A percentile compares a stretch with the other conserved stretches of the same genome.
phyloP scores from a whole-genome alignment of 2,888 invertebrate genomes.

The Thalpophila matura region DNA sequence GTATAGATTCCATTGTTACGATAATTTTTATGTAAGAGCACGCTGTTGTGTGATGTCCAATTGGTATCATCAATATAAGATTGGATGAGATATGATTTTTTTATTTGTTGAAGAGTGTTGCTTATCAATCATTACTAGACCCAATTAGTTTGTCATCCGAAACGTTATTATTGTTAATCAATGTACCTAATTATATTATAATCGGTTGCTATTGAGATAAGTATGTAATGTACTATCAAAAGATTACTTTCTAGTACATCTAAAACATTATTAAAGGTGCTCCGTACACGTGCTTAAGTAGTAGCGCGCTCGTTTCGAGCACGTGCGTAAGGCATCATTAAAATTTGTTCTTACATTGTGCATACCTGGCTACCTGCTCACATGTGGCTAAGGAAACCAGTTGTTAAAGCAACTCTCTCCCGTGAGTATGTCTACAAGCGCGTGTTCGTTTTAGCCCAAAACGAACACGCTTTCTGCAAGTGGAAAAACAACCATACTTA shows the following conservation, averaged over 20 bases:
- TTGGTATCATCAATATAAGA: constrained; percentile 28
- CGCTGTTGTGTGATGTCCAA: constrained; percentile 29
- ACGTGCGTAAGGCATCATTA: no score
- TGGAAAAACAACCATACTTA: constrained; percentile 9
- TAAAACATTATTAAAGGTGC: no score
- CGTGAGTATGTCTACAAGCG: neutral
- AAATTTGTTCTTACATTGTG: no score
- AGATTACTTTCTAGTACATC: no score
- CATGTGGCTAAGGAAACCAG: no score
- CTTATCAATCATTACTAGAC: constrained; percentile 8
- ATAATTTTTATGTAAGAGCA: constrained; percentile 45
- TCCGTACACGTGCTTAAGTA: no score
- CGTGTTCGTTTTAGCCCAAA: neutral
- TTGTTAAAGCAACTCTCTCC: no score
- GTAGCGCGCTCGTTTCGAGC: no score
- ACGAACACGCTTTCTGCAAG: neutral
- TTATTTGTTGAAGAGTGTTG: neutral
- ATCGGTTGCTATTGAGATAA: constrained; percentile 15
- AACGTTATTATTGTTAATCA: no score
- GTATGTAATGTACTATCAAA: no score
- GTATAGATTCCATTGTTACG: constrained; percentile 29
- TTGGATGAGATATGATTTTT: constrained; percentile 25
- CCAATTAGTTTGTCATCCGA: neutral
- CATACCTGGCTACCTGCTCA: no score
- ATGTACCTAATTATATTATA: neutral